These are phyloP conservation scores for Drosophila micromelanica DNA, from an alignment of 1,140 invertebrate genomes.

Conservation along the genomic window DNA sequence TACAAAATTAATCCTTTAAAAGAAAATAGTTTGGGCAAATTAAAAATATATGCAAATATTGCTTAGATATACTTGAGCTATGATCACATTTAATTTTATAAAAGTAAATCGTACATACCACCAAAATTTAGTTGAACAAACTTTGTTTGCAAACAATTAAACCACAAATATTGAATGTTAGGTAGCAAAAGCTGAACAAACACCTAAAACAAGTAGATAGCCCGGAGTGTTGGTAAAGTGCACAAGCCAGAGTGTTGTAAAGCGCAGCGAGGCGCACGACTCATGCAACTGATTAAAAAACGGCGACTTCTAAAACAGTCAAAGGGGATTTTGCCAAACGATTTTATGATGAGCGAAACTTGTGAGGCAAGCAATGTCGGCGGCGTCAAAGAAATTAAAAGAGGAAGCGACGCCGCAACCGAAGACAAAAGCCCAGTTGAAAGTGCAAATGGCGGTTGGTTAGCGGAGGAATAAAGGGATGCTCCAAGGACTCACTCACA, in stretches of 20 bases:
- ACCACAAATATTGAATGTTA: constrained; percentile 18
- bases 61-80: too few relatives aligned
- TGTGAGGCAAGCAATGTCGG: constrained; percentile 50
- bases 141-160: constrained; percentile 25
- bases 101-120: too few relatives aligned
- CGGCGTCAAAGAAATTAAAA: constrained; percentile 68
- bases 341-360: constrained; percentile 77
- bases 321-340: constrained; percentile 54
- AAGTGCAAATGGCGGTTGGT: constrained; percentile 51
- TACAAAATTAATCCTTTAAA: too few relatives aligned
- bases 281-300: constrained; percentile 79
- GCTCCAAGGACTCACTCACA: too few relatives aligned
- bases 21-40: too few relatives aligned
- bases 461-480: neutral
- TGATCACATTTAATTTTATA: too few relatives aligned
- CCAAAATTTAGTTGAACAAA: neutral
- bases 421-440: constrained; percentile 53
- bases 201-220: neutral
- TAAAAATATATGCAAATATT: too few relatives aligned
- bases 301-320: constrained; percentile 66
- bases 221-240: constrained; percentile 17
- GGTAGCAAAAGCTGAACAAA: constrained; percentile 7
- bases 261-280: constrained; percentile 57
- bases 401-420: constrained; percentile 38
- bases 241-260: constrained; percentile 55